Base-by-base conservation (phyloP, 2,888 invertebrate species). In the Ariolimax columbianus region DNA sequence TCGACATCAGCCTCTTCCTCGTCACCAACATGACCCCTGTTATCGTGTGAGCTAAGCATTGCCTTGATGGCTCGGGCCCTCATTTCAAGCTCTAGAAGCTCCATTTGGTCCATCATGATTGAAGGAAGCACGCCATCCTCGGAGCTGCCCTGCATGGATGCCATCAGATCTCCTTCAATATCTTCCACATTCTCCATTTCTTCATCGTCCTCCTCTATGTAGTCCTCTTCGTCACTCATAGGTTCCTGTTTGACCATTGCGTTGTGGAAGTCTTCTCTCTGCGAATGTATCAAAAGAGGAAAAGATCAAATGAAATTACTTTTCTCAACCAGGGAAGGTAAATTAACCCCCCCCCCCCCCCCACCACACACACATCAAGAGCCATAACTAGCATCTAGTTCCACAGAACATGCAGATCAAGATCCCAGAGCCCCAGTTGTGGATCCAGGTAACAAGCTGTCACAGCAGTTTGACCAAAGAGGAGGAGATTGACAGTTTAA, bases 31-130 rank as follows among this genome's bases (percentile, higher is more conserved):
- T 11, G 14, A 6, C 30, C 51, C 0, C 43, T 73, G 14, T 63
- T 68, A 33, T 81, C 75, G 26, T 85, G 81, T 2, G 80, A 80
- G 33, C 81, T 85, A 26, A 95, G 90, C 88, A 95, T 94, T 47
- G 95, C 95, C 89, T 95, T 94, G 87, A 95, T 95, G 9, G 95
- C 95, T 82, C 95, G 92, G 0, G 95, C 95, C 89, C 95, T 94
- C 95, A 95, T 95, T 92, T 95, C 95, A 78, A 95, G 91, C 89
- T 95, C 87, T 80, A 95, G 91, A 51, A 95, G 93, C 91, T 95
- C 95, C 87, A 95, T 93, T 89, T 92, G 92, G 83, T 92, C 93
- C 87, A 85, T 85, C 84, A 84, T 84, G 63, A 84, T 84, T n/a
- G 84, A 84, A 30, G 84, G 84, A 30, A 84, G 38, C 14, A 84